These are phyloP conservation scores for Lepidothrix coronata DNA, from an alignment of 2,113 vertebrate species.

Conservation along the genomic window DNA sequence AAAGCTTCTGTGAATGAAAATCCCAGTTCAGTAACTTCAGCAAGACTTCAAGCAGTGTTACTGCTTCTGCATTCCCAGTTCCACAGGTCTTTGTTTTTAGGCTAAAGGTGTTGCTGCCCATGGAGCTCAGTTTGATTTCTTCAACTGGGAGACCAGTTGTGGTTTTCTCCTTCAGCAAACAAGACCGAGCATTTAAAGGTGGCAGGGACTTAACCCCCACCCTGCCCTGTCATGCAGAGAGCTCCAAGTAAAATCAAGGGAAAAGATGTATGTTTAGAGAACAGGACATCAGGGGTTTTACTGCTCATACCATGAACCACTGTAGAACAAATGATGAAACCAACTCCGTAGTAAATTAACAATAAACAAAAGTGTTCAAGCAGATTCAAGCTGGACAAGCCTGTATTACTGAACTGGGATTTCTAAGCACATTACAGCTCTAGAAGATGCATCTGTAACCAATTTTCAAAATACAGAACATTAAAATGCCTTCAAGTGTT, in stretches of 20 bases:
- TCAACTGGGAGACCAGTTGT: not conserved
- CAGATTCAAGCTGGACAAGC: not conserved
- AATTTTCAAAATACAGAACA: not conserved
- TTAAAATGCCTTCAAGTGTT: constrained; percentile 40
- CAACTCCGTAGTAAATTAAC: not conserved
- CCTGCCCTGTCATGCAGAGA: not conserved
- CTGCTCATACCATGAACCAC: not conserved
- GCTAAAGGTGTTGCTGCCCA: not conserved
- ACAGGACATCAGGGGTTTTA: not conserved
- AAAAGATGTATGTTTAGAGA: not conserved
- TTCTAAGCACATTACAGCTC: not conserved
- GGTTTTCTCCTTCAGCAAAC: not conserved
- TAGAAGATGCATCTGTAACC: not conserved
- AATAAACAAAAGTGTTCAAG: not conserved
- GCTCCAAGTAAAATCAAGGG: not conserved
- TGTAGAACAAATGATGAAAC: not conserved
- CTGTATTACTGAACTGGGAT: constrained; percentile 17
- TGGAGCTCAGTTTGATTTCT: not conserved
- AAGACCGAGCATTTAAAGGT: not conserved
- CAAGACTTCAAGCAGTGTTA: not conserved
- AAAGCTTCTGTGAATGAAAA: constrained; percentile 6
- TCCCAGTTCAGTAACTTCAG: constrained; percentile 11
- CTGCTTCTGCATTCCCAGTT: not conserved
- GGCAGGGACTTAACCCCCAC: not conserved
- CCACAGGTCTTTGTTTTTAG: not conserved